Evolutionary conservation across 2,113 vertebrate species (phyloP).

Genomic region (Pithys albifrons): DNA sequence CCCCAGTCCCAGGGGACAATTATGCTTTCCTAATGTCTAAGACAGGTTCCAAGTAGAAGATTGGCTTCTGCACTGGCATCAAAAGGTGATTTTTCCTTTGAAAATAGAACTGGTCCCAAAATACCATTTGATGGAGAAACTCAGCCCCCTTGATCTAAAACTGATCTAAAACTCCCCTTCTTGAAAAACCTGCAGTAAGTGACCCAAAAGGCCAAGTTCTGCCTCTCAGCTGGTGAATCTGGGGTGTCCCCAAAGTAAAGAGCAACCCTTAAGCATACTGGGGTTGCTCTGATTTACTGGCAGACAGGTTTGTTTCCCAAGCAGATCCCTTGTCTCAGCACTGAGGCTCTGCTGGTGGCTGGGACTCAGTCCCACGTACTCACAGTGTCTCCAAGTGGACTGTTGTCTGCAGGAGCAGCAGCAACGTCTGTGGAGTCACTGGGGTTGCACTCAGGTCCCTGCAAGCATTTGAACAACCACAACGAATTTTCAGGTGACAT

Average conservation of each 20-base stretch:
- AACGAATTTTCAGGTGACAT: background rate
- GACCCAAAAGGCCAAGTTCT: background rate
- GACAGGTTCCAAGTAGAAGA: no score
- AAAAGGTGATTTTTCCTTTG: background rate
- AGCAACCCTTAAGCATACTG: background rate
- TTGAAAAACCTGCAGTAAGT: background rate
- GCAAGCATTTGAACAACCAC: background rate
- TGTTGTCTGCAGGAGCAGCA: conserved; percentile 23
- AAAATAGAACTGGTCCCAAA: background rate
- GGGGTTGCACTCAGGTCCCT: conserved; percentile 69
- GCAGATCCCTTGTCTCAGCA: background rate
- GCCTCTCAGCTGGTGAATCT: background rate
- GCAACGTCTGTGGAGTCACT: background rate
- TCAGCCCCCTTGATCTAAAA: background rate
- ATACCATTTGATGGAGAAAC: background rate
- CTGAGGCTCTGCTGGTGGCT: background rate
- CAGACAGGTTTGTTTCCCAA: background rate
- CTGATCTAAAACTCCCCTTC: background rate
- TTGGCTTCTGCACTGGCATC: no score
- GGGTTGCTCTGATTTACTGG: background rate
- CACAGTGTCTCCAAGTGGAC: conserved; percentile 61
- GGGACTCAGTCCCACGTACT: background rate
- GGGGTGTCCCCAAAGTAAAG: background rate
- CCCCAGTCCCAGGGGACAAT: background rate
- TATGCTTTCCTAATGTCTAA: no score